phyloP scores from a whole-genome alignment of 2,113 vertebrate genomes.

The Sorex araneus region DNA sequence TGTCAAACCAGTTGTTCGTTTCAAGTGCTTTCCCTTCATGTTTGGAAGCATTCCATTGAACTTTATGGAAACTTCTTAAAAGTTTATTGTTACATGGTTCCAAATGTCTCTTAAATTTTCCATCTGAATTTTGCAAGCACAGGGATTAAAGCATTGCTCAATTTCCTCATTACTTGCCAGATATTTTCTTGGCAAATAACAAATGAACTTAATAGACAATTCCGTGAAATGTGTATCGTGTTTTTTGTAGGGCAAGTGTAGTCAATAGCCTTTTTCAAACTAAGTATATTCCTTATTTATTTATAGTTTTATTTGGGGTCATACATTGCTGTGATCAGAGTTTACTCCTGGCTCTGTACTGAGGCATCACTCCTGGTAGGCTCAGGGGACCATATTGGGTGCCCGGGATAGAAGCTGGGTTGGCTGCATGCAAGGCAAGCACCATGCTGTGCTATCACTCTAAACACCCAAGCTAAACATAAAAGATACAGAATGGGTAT shows the following conservation, averaged over 20 bases:
- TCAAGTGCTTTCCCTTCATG: conserved; percentile 43
- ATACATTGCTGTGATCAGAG: no score
- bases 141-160: conserved; percentile 57
- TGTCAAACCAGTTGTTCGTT: conserved; percentile 27
- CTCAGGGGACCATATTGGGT: no score
- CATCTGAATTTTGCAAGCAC: conserved; percentile 53
- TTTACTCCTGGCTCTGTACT: no score
- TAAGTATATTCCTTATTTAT: background rate
- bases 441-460: no score
- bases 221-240: conserved; percentile 22
- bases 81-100: conserved; percentile 18
- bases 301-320: no score
- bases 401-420: no score
- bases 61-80: conserved; percentile 53
- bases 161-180: conserved; percentile 19
- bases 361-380: no score
- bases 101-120: conserved; percentile 50
- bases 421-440: no score
- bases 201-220: background rate
- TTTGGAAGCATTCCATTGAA: conserved; percentile 47
- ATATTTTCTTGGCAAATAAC: background rate
- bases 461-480: background rate
- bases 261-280: conserved; percentile 17
- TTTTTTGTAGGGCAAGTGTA: conserved; percentile 24
- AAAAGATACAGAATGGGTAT: conserved; percentile 28